Base-by-base conservation (phyloP, 2,113 vertebrate genomes). In the Hippoglossus stenolepis region DNA sequence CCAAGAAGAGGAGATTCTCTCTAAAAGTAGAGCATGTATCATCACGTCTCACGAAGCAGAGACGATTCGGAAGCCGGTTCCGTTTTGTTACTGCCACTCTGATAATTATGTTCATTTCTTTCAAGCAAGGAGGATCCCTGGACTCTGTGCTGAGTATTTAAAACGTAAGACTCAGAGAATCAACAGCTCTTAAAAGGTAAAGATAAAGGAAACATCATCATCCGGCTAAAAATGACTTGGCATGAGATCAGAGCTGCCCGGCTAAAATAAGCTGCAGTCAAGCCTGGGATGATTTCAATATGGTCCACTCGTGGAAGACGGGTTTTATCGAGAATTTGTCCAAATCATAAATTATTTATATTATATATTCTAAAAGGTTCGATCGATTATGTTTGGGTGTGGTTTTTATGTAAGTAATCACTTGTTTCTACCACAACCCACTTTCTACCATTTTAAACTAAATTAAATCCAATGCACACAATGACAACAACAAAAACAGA, bases 191-290 rank as follows among this genome's bases (percentile, higher is more conserved):
- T 54, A 54, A 71, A 86, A 86, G 23, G 23, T 76, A 49, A 71
- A 87, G 45, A 82, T 53, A 75, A 71, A 65, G 74, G 59, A 75
- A 43, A 75, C 61, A 75, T 77, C 63, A 75, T 77, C 63, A 65
- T 73, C 59, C 43, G 73, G 64, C 73, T 66, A 66, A 70, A 83
- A 77, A 80, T 76, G 35, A 38, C 54, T 70, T 84, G 69, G 58
- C 75, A 79, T 70, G 20, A 73, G 73, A 87, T 87, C 75, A 83
- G 10, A 75, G 61, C 73, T 21, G 23, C 63, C 65, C 63, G 35
- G 70, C 66, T 83, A 78, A 70, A 77, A 77, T 71, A 80, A 75
- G 76, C 70, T 73, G 40, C 64, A 0, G 28, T 54, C 65, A 63
- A 61, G 1, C 75, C 69, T 73, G 64, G 63, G 58, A 73, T 70